Evolutionary conservation across 2,888 invertebrate genomes (phyloP).

Genomic region (Agrotis ipsilon): DNA sequence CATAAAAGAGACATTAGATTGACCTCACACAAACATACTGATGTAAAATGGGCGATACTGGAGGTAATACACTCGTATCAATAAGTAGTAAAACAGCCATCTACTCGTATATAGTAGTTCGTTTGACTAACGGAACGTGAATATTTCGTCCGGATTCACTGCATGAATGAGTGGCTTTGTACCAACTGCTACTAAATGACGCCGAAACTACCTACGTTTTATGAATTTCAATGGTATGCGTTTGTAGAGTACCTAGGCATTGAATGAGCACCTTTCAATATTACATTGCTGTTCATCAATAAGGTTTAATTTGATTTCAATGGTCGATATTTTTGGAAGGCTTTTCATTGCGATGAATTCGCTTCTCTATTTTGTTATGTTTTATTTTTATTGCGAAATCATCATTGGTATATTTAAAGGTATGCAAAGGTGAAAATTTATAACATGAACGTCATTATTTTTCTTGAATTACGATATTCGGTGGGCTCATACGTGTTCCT

Average conservation of each 20-base stretch:
- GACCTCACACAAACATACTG: not conserved
- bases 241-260: conserved; percentile 60
- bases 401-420: not conserved
- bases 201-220: conserved; percentile 70
- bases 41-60: conserved; percentile 30
- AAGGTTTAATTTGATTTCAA: conserved; percentile 33
- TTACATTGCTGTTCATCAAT: conserved; percentile 47
- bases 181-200: conserved; percentile 70
- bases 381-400: not conserved
- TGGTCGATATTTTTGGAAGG: conserved; percentile 1
- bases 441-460: conserved; percentile 65
- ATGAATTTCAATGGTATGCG: conserved; percentile 71
- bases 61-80: conserved; percentile 38
- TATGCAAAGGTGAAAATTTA: conserved; percentile 23
- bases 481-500: conserved; percentile 72
- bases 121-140: conserved; percentile 83
- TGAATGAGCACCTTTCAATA: conserved; percentile 50
- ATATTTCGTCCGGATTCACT: conserved; percentile 79
- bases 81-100: conserved; percentile 58
- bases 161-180: conserved; percentile 78
- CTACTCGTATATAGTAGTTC: conserved; percentile 61
- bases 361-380: not conserved
- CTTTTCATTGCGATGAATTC: conserved; percentile 10
- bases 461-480: conserved; percentile 71
- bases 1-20: conserved; percentile 6